Evolutionary conservation across 2,888 invertebrate genomes (phyloP), one percentile per base, ranked within the genome.

Genomic region (Dorcus parallelipipedus): DNA sequence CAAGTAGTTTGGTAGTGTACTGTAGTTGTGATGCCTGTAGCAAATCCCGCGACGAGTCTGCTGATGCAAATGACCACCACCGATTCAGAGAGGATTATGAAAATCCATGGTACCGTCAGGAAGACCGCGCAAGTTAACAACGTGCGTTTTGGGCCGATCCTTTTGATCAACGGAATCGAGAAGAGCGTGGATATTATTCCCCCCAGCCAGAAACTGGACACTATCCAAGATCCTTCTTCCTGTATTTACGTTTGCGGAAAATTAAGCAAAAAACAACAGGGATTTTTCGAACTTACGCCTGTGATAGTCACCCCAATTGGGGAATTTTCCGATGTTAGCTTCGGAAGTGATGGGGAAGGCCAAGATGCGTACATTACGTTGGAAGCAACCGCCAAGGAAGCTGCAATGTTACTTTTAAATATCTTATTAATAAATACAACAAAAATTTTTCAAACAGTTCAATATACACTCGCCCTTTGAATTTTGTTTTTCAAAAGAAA

Each of bases 21-120:
- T 20, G 14, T 20, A 3, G 45, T 45, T 45, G 23, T 45, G 9
- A 45, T 10, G 14, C 14, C 10, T 9, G 45, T 20, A 3, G 20
- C 45, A 4, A 45, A 9, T 20, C 45, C 45, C 3, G 14, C 45
- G 9, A 45, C 23, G 14, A 10, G 9, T 54, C 88, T 78, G 0
- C 86, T 87, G 0, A 81, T 75, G 65, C 84, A 83, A 3, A 88
- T 77, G 81, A 85, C 83, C 0, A 73, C 70, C 0, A 84, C 58
- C 5, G 65, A 60, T 54, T 62, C 62, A 1, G 68, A 66, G 43
- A 71, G 68, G 7, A 59, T 58, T 41, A 78, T 56, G 1, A 77
- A 70, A 2, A 69, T 63, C 82, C 84, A 85, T 65, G 84, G 84
- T 63, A 83, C 54, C 39, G 82, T 74, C 17, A 82, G 79, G 0